These are phyloP conservation scores for Coturnix japonica DNA, from an alignment of 2,113 vertebrate genomes.

Conservation along the genomic window DNA sequence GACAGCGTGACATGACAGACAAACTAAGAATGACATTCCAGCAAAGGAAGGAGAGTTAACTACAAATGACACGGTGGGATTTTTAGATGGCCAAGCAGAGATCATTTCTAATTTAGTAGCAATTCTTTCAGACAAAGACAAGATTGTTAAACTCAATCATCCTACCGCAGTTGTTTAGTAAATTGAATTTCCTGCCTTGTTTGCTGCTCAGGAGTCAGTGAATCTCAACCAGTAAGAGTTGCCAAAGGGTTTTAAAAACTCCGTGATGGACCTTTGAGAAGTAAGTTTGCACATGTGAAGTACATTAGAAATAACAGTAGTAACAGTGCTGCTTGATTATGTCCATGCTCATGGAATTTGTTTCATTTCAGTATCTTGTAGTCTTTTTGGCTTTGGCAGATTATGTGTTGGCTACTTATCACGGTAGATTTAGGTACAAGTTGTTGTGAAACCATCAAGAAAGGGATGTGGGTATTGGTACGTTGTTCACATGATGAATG, in stretches of 20 bases:
- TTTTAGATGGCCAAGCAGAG: not conserved
- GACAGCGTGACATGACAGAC: not conserved
- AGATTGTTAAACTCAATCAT: constrained; percentile 3
- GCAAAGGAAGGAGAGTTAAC: not conserved
- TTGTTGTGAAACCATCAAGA: not conserved
- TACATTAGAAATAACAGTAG: not conserved
- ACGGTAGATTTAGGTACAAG: not conserved
- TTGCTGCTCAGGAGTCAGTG: constrained; percentile 23
- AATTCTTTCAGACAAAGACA: not conserved
- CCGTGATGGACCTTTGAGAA: not conserved
- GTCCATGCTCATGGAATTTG: not conserved
- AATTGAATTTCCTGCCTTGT: constrained; percentile 27
- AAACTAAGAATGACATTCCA: not conserved
- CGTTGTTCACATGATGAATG: not conserved
- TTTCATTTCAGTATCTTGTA: not conserved
- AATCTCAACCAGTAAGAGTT: not conserved
- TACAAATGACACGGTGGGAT: not conserved
- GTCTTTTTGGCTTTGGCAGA: not conserved
- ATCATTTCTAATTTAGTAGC: not conserved
- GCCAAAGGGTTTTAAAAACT: constrained; percentile 13
- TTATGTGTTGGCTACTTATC: not conserved
- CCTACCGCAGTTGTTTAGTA: not conserved
- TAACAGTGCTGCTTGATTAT: not conserved
- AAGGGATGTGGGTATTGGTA: not conserved
- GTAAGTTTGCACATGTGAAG: not conserved